Conservation (phyloP, 2,113 vertebrate species). For the Xerus inauris region DNA sequence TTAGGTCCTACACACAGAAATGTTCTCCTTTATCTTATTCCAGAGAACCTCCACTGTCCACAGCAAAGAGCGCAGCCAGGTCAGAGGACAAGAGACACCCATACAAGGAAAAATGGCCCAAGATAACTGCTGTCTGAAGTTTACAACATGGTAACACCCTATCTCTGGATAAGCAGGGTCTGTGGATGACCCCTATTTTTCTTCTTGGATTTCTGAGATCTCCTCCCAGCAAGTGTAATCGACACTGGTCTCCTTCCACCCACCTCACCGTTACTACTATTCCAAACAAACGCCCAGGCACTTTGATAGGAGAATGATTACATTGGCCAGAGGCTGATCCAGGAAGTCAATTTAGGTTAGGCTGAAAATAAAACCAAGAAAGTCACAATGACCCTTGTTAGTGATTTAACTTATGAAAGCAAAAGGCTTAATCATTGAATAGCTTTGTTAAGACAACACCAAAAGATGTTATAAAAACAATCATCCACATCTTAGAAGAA, state of each 20-base stretch:
- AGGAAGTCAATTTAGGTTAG: slow-evolving; percentile 78
- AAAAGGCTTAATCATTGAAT: slow-evolving; percentile 82
- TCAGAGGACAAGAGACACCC: neutral
- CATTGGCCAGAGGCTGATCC: neutral
- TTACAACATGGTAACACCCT: slow-evolving; percentile 36
- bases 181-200: slow-evolving; percentile 38
- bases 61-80: neutral
- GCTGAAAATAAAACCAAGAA: slow-evolving; percentile 78
- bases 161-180: slow-evolving; percentile 43
- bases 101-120: neutral
- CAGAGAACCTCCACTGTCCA: neutral
- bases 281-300: slow-evolving; percentile 70
- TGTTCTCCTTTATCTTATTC: slow-evolving; percentile 25
- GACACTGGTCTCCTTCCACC: neutral
- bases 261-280: neutral
- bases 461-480: slow-evolving; percentile 81
- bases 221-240: slow-evolving; percentile 34
- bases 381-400: slow-evolving; percentile 75
- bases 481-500: slow-evolving; percentile 77
- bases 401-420: slow-evolving; percentile 83
- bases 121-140: slow-evolving; percentile 63
- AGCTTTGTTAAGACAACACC: slow-evolving; percentile 81
- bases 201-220: slow-evolving; percentile 61
- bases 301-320: slow-evolving; percentile 58
- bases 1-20: neutral